phyloP scores from a whole-genome alignment of 2,797 vertebrate genomes.

The Merluccius polli region DNA sequence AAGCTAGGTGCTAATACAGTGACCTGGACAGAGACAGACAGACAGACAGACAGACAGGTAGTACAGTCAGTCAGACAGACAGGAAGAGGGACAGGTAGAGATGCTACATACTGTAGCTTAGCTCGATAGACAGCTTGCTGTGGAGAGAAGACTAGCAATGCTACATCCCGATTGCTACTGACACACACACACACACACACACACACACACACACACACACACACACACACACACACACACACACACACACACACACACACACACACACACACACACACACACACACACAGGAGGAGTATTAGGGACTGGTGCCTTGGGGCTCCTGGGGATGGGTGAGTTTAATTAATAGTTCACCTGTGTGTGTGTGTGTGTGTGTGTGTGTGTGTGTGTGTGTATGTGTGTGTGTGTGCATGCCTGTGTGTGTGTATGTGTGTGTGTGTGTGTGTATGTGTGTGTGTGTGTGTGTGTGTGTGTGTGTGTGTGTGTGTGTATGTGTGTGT shows the following conservation, averaged over 20 bases:
- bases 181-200: conserved; percentile 22
- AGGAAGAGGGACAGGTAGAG: conserved; percentile 14
- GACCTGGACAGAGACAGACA: background rate
- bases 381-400: background rate
- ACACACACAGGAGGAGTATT: conserved; percentile 12
- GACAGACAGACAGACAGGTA: conserved; percentile 5
- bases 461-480: background rate
- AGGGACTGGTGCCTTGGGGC: conserved; percentile 11
- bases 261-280: conserved; percentile 7
- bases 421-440: background rate
- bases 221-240: background rate
- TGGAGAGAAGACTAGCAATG: conserved; percentile 28
- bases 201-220: conserved; percentile 21
- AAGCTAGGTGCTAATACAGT: conserved; percentile 18
- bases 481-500: too few relatives aligned
- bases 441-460: background rate
- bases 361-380: conserved; percentile 3
- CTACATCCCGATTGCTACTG: conserved; percentile 3
- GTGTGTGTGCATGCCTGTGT: background rate
- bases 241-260: background rate
- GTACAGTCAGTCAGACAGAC: background rate
- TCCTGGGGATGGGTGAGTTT: conserved; percentile 52
- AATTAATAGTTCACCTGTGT: background rate
- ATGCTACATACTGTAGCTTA: conserved; percentile 24
- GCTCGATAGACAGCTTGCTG: conserved; percentile 35